A percentile compares a stretch with the other conserved stretches of the same genome.
phyloP scores from a whole-genome alignment of 2,797 vertebrate genomes.

The Psittacula derbiana region DNA sequence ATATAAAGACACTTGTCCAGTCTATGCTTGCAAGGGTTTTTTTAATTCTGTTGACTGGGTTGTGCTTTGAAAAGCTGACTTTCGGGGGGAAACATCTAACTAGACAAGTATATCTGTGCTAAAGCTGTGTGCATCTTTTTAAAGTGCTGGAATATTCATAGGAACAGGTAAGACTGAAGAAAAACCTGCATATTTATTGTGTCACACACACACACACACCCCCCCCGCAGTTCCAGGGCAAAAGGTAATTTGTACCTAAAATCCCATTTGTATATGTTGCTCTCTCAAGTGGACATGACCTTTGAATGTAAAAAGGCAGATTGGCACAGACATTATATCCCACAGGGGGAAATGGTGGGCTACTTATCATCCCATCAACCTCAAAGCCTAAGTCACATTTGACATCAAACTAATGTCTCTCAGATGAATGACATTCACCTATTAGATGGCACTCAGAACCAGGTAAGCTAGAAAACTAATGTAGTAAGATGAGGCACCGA shows the following conservation, averaged over 20 bases:
- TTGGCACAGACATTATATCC: conserved; percentile 8
- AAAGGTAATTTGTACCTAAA: conserved; percentile 39
- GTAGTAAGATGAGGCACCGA: background rate
- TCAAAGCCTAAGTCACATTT: conserved; percentile 41
- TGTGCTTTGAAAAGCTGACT: background rate
- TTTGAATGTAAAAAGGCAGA: conserved; percentile 49
- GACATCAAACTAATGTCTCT: conserved; percentile 6
- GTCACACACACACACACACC: background rate
- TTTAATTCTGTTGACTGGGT: background rate
- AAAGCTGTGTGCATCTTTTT: background rate
- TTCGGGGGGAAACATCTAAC: background rate
- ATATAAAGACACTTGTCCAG: background rate
- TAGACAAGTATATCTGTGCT: background rate
- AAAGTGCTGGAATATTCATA: background rate
- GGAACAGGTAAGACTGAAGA: background rate
- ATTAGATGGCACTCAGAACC: background rate
- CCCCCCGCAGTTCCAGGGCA: background rate
- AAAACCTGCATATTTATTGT: conserved; percentile 19
- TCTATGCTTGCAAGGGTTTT: background rate
- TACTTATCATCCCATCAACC: conserved; percentile 60
- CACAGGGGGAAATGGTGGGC: background rate
- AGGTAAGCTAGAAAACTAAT: background rate
- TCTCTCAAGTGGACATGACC: conserved; percentile 44
- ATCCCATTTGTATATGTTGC: conserved; percentile 43
- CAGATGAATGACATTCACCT: conserved; percentile 18